Evolutionary conservation across 35 echinoderm and acorn worm genomes (phyloP).

Genomic region (Diadema setosum): DNA sequence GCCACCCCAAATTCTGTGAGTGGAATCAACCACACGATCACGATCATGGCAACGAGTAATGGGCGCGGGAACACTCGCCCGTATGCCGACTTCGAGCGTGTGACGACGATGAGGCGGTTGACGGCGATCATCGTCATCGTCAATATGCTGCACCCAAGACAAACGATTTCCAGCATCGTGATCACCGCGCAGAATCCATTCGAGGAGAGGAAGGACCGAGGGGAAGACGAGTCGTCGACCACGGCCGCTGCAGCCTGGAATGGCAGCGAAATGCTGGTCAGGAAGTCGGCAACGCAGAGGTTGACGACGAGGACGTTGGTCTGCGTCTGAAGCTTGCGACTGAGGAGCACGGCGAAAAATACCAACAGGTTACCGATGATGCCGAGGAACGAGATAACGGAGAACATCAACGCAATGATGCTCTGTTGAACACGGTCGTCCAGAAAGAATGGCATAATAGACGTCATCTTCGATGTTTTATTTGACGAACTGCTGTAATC

Average conservation of each 20-base stretch:
- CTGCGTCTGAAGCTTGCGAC: conserved; percentile 14
- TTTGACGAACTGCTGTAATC: too few species aligned
- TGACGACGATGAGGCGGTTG: conserved; percentile 55
- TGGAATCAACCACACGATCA: conserved; percentile 53
- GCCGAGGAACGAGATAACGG: not conserved
- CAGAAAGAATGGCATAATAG: too few species aligned
- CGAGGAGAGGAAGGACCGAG: not conserved
- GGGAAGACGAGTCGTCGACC: not conserved
- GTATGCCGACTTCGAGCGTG: not conserved
- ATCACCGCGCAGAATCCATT: conserved; percentile 27
- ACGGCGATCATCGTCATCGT: conserved; percentile 57
- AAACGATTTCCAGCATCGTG: conserved; percentile 4
- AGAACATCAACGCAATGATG: not conserved
- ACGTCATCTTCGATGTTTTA: too few species aligned
- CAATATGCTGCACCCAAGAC: conserved; percentile 52
- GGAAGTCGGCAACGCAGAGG: conserved; percentile 51
- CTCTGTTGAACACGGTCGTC: not conserved
- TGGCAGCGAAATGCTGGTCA: conserved; percentile 37
- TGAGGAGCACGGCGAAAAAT: not conserved
- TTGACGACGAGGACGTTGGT: conserved; percentile 41
- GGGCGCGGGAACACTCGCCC: not conserved
- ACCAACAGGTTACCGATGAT: conserved; percentile 7
- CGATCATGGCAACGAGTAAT: not conserved
- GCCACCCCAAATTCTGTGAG: not conserved
- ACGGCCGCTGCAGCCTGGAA: not conserved